Evolutionary conservation across 2,888 invertebrate genomes (phyloP).

Genomic region (Drosophila crucigera): DNA sequence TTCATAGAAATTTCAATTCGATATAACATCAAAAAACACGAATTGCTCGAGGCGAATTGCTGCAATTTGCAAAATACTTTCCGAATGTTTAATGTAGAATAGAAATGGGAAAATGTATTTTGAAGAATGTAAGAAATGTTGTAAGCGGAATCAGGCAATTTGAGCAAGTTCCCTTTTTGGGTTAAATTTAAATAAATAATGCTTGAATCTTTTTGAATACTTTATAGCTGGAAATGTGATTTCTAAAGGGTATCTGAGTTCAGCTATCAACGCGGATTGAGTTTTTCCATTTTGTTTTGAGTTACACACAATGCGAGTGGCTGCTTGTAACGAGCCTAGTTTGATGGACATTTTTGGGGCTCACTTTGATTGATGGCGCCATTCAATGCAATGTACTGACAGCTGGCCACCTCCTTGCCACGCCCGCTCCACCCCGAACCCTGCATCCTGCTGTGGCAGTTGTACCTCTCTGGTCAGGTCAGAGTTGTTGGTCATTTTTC

Average conservation of each 20-base stretch:
- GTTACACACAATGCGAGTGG: constrained; percentile 38
- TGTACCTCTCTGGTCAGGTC: background rate
- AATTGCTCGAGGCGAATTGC: background rate
- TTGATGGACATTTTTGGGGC: constrained; percentile 46
- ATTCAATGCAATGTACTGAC: constrained; percentile 43
- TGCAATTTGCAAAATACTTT: background rate
- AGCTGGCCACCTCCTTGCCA: constrained; percentile 18
- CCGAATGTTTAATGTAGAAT: background rate
- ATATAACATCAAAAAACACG: background rate
- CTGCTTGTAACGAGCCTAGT: constrained; percentile 53
- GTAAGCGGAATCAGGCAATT: background rate
- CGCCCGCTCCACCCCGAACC: no score
- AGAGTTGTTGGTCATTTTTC: constrained; percentile 64
- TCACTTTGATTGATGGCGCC: constrained; percentile 67
- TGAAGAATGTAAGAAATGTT: background rate
- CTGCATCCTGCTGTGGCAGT: background rate
- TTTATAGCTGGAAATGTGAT: no score
- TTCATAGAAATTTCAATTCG: background rate
- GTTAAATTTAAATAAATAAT: background rate
- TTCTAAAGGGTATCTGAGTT: constrained; percentile 12
- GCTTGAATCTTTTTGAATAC: background rate
- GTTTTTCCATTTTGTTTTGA: constrained; percentile 18
- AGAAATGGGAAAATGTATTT: background rate
- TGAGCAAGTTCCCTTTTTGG: background rate
- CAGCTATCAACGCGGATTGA: no score